Evolutionary conservation across 2,797 vertebrate species (phyloP).

Genomic region (Aplochiton taeniatus): DNA sequence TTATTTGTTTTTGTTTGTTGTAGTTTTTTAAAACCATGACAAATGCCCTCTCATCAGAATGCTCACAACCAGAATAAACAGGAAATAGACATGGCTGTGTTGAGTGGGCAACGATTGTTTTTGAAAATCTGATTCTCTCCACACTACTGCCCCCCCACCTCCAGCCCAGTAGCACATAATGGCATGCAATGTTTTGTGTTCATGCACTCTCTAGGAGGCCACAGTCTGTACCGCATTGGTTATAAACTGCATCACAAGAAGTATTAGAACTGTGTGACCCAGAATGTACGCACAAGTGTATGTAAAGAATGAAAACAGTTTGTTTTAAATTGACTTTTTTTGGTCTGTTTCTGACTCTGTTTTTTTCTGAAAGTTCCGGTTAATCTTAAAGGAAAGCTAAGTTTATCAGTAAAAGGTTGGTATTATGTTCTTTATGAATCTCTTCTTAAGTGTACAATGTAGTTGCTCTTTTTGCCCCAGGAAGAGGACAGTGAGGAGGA

Average conservation of each 20-base stretch:
- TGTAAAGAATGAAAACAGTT: conserved; percentile 59
- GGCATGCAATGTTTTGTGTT: conserved; percentile 74
- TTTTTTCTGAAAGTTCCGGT: conserved; percentile 3
- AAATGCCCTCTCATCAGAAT: conserved; percentile 80
- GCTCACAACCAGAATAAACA: conserved; percentile 80
- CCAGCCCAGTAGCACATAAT: conserved; percentile 71
- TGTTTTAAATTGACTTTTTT: conserved; percentile 53
- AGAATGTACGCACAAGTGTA: conserved; percentile 58
- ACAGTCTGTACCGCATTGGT: conserved; percentile 74
- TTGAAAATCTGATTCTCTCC: conserved; percentile 78
- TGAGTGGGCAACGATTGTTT: conserved; percentile 75
- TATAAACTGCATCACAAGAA: conserved; percentile 73
- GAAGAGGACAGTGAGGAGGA: conserved; percentile 99
- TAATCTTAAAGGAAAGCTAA: no score
- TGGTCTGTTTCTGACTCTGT: conserved; percentile 28
- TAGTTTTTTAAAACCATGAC: conserved; percentile 78
- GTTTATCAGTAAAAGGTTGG: no score
- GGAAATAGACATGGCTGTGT: conserved; percentile 79
- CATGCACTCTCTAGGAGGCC: conserved; percentile 70
- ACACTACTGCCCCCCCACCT: conserved; percentile 67
- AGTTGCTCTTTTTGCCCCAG: conserved; percentile 60
- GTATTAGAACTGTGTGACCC: conserved; percentile 69
- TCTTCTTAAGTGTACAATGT: no score
- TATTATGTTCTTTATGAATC: no score
- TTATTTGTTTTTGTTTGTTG: conserved; percentile 74